Base-by-base conservation (phyloP, 2,888 invertebrate genomes). In the Drosophila vallismaia region DNA sequence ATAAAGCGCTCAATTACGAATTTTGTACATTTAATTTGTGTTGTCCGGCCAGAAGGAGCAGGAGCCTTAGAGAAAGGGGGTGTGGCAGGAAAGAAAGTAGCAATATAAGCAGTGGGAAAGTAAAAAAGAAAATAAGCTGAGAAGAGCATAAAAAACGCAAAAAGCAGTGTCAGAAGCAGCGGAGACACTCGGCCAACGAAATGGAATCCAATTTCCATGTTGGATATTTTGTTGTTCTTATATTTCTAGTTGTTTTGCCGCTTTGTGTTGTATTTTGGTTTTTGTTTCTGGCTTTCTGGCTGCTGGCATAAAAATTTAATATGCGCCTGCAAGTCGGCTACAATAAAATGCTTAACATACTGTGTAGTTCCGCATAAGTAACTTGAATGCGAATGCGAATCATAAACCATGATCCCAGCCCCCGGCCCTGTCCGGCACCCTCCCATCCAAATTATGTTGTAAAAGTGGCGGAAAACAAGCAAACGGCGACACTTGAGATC, bases 301-400 rank as follows among this genome's bases (percentile, higher is more conserved):
- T 45, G 45, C 9, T 31, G 36, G 42, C 71, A 81, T 86, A 83
- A 83, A 86, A 83, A 83, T 86, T 83, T 86, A 82, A 86, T 82
- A 82, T 75, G 67, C 77, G 62, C 77, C 81, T 72, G 66, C 63
- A 74, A 80, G 75, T 68, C 64, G 80, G 57, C 77, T 57, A 71
- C 84, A 77, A 75, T 83, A 86, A 83, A 81, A 75, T 56, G 69
- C 42, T 19, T 28, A 63, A 45, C 48, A 46, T 55, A 26, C 28
- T 71, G 45, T 71, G 45, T 55, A 62, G 55, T 71, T 44, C 8
- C 36, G 31, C 49, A 42, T 12, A 55, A 52, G 71, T 52, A 58
- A 52, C 48, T 69, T 69, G 19, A 19, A 19, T 19, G 19, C 42
- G 52, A 69, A 69, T 69, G 48, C 36, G 71, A 45, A 70, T 45